These are phyloP conservation scores for Heteromurus nitidus DNA, from an alignment of 2,888 invertebrate genomes.

Conservation along the genomic window DNA sequence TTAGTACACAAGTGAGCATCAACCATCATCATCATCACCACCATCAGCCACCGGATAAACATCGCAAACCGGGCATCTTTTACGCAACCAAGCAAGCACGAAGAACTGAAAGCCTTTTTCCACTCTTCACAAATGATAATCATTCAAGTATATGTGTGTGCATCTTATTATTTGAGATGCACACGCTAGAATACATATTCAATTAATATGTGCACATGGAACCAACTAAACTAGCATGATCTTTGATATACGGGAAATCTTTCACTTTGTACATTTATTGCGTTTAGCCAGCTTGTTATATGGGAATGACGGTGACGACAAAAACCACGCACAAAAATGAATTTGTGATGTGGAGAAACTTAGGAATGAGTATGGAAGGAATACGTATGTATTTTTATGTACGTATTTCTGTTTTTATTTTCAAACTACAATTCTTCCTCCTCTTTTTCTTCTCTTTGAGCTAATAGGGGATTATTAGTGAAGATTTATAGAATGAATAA, in stretches of 20 bases:
- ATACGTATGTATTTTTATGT: background rate
- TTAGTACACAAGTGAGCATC: background rate
- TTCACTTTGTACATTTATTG: background rate
- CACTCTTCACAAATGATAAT: constrained; percentile 5
- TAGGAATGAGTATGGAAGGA: background rate
- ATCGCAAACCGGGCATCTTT: constrained; percentile 4
- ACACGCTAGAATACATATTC: no score
- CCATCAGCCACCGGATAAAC: constrained; percentile 26
- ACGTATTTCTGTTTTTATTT: background rate
- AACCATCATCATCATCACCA: constrained; percentile 5
- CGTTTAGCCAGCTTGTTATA: constrained; percentile 14
- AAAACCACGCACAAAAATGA: background rate
- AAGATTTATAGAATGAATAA: constrained; percentile 47
- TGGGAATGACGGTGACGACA: constrained; percentile 23
- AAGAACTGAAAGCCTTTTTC: constrained; percentile 4
- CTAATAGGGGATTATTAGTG: constrained; percentile 53
- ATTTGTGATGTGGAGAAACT: background rate
- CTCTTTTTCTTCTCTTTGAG: background rate
- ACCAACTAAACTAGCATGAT: no score
- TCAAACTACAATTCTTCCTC: constrained; percentile 3
- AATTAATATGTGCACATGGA: no score
- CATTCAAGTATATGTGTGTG: background rate
- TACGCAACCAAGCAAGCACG: background rate
- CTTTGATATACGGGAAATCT: background rate
- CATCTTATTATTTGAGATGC: no score